These are phyloP conservation scores for Tetragnatha versicolor DNA, from an alignment of 1,140 invertebrate genomes.

Conservation along the genomic window DNA sequence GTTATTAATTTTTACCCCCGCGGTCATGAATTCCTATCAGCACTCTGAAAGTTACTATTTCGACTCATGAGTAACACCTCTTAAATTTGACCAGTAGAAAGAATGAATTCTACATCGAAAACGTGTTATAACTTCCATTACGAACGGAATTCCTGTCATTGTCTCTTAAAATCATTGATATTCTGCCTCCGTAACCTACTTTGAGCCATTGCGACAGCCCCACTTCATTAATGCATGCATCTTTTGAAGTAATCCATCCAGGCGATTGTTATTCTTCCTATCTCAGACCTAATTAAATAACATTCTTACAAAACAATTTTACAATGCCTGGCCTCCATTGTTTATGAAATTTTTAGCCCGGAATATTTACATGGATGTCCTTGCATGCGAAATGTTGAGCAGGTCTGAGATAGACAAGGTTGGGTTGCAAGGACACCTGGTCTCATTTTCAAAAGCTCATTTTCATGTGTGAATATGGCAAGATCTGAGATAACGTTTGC, in stretches of 20 bases:
- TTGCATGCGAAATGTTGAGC: neutral
- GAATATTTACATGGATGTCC: neutral
- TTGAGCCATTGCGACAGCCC: neutral
- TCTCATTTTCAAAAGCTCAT: neutral
- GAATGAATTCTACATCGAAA: too few relatives aligned
- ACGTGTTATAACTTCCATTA: neutral
- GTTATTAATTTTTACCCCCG: too few relatives aligned
- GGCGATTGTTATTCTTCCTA: neutral
- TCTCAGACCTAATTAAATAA: slow-evolving; percentile 2
- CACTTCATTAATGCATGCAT: neutral
- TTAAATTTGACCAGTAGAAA: too few relatives aligned
- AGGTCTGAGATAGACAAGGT: neutral
- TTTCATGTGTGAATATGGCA: neutral
- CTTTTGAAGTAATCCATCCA: neutral
- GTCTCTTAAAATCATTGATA: neutral
- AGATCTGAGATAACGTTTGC: too few relatives aligned
- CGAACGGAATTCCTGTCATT: neutral
- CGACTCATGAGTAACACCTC: too few relatives aligned
- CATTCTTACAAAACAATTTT: neutral
- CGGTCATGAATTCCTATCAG: too few relatives aligned
- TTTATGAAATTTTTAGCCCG: neutral
- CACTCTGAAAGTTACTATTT: too few relatives aligned
- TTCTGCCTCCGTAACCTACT: neutral
- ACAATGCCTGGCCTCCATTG: neutral
- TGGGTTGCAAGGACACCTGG: slow-evolving; percentile 3